These are phyloP conservation scores for Brachyalestes nurse DNA, from an alignment of 2,797 vertebrate species.

Conservation along the genomic window DNA sequence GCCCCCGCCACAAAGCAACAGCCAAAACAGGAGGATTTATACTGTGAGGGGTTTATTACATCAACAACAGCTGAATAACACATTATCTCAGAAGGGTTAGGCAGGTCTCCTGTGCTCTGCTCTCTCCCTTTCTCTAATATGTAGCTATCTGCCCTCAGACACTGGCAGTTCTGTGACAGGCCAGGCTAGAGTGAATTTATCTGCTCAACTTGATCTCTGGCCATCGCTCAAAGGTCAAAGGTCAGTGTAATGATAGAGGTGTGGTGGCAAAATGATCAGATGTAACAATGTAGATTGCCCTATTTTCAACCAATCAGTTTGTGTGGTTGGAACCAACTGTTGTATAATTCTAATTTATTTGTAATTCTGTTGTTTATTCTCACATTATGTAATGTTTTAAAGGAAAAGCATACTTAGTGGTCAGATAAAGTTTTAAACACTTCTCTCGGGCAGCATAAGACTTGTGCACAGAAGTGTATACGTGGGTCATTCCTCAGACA, in stretches of 20 bases:
- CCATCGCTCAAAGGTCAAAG: slow-evolving; percentile 5
- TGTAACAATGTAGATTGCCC: neutral
- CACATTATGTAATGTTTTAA: neutral
- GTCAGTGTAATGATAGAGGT: neutral
- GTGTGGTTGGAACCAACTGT: neutral
- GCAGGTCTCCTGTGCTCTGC: slow-evolving; percentile 47
- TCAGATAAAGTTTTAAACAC: neutral
- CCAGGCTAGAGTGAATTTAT: slow-evolving; percentile 33
- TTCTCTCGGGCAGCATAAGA: neutral
- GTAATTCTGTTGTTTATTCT: neutral
- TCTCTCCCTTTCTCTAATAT: slow-evolving; percentile 19
- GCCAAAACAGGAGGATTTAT: slow-evolving; percentile 56
- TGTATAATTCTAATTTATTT: neutral
- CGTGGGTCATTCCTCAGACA: slow-evolving; percentile 28
- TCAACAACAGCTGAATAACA: slow-evolving; percentile 61
- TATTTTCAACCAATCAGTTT: neutral
- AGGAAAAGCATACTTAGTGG: neutral
- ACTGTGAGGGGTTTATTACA: slow-evolving; percentile 61
- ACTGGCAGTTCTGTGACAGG: slow-evolving; percentile 32
- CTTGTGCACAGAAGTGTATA: neutral
- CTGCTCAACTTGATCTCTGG: slow-evolving; percentile 17
- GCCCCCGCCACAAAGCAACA: slow-evolving; percentile 47
- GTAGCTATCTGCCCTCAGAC: slow-evolving; percentile 37
- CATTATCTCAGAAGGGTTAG: slow-evolving; percentile 52
- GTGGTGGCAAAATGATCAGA: neutral